A percentile compares a stretch with the other conserved stretches of the same genome.
Conservation (phyloP, 2,888 invertebrate species). For the Drosophila formosana region DNA sequence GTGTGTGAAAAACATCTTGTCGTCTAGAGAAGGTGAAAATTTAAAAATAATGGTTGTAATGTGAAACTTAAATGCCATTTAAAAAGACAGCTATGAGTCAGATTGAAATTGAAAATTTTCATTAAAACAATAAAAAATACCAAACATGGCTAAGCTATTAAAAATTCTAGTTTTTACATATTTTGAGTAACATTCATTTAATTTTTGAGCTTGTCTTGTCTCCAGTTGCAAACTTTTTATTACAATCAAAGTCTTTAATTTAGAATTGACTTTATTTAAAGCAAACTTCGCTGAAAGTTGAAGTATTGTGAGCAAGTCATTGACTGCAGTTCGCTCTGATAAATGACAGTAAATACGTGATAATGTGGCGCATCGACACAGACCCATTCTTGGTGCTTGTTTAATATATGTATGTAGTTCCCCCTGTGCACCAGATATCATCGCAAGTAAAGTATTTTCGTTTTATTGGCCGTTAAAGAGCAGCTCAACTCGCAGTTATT, state of each 20-base stretch:
- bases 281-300: neutral
- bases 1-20: neutral
- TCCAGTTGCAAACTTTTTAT: too few species aligned
- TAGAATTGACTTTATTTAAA: neutral
- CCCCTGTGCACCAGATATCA: constrained; percentile 2
- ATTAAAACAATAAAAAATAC: too few species aligned
- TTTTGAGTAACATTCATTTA: too few species aligned
- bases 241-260: too few species aligned
- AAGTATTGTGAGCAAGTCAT: neutral
- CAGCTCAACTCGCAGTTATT: constrained; percentile 4
- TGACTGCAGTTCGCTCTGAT: constrained; percentile 16
- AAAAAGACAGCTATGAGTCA: too few species aligned
- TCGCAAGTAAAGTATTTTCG: constrained; percentile 35
- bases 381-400: neutral
- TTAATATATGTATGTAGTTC: neutral
- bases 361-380: constrained; percentile 15
- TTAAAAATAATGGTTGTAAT: too few species aligned
- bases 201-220: too few species aligned
- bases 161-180: too few species aligned
- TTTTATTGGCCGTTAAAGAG: constrained; percentile 56
- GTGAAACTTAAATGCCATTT: too few species aligned
- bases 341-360: constrained; percentile 30
- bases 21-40: too few species aligned
- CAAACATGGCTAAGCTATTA: too few species aligned
- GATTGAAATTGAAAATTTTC: too few species aligned